Evolutionary conservation across 2,888 invertebrate genomes (phyloP), one percentile per base, ranked within the genome.

Genomic region (Pterobdella sp.): DNA sequence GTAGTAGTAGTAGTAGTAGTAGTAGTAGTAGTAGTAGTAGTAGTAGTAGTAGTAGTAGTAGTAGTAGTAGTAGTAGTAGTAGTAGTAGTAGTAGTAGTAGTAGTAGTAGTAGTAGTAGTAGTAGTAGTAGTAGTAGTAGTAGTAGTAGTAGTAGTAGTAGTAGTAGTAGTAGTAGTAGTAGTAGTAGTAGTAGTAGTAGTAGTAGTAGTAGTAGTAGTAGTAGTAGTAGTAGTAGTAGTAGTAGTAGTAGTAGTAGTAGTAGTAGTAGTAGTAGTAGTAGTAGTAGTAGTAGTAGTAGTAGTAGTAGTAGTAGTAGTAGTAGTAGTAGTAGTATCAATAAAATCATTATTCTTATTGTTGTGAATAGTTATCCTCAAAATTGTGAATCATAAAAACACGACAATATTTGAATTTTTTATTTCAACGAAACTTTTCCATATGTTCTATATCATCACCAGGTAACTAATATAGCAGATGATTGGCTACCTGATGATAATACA

Each of bases 1-100:
- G 64, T 63, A 63, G 64, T 63, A 63, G 64, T 63, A 63, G 64
- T 63, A 63, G 64, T 63, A 63, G 64, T 63, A 63, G 64, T 63
- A 63, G 64, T 63, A 63, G 64, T 63, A 63, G 64, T 63, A 63
- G 64, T 63, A 14, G 64, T 63, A 63, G 64, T 63, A 63, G 64
- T 63, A 63, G 64, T 26, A 63, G 64, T 63, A 63, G 64, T 63
- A 63, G 64, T 63, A 63, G 64, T 63, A 63, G 64, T 63, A 63
- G 64, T 63, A 63, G 64, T 63, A 63, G 64, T 63, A 63, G 64
- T 63, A 63, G 64, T 63, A 63, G 64, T 63, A 26, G 64, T 63
- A 63, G 64, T 63, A 63, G 64, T 63, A 63, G 64, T 63, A 63
- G 64, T 63, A 63, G 64, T 63, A 63, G 64, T 63, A 63, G 64